phyloP scores from a whole-genome alignment of 2,113 vertebrate species.

The Cottus gobio region DNA sequence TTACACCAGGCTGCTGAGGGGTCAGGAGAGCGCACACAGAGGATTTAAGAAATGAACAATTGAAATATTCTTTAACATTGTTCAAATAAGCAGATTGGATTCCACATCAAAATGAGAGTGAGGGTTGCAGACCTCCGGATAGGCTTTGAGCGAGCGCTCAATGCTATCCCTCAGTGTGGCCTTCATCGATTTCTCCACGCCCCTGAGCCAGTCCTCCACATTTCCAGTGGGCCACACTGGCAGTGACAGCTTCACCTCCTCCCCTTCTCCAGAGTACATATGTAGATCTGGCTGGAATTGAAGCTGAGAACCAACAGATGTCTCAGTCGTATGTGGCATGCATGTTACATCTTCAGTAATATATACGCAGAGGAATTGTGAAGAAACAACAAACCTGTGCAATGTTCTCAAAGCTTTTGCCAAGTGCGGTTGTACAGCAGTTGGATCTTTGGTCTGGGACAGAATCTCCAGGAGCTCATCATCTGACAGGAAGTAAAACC shows the following conservation, averaged over 20 bases:
- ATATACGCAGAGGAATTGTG: not conserved
- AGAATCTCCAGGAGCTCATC: slow-evolving; percentile 94
- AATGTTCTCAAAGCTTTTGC: slow-evolving; percentile 95
- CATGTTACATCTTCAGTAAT: not conserved
- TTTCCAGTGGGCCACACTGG: slow-evolving; percentile 86
- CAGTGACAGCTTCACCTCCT: slow-evolving; percentile 86
- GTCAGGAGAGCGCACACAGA: not conserved
- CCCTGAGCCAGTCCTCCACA: slow-evolving; percentile 91
- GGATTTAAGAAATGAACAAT: not conserved
- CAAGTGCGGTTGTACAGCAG: slow-evolving; percentile 92
- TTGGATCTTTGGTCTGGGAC: slow-evolving; percentile 93
- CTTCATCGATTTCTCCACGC: slow-evolving; percentile 92
- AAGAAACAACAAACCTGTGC: slow-evolving; percentile 79
- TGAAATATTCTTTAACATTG: too few relatives aligned
- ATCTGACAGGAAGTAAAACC: slow-evolving; percentile 96
- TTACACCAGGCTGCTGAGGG: slow-evolving; percentile 76
- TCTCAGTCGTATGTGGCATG: too few relatives aligned
- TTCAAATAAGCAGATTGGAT: not conserved
- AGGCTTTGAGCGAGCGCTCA: slow-evolving; percentile 83
- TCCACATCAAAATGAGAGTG: not conserved
- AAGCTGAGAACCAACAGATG: slow-evolving; percentile 79
- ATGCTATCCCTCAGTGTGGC: slow-evolving; percentile 88
- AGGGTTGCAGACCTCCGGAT: slow-evolving; percentile 82
- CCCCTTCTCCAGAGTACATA: slow-evolving; percentile 92
- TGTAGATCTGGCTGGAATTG: slow-evolving; percentile 90